A percentile compares a stretch with the other conserved stretches of the same genome.
phyloP scores from a whole-genome alignment of 2,888 invertebrate species.

The Pseudoips prasinana region DNA sequence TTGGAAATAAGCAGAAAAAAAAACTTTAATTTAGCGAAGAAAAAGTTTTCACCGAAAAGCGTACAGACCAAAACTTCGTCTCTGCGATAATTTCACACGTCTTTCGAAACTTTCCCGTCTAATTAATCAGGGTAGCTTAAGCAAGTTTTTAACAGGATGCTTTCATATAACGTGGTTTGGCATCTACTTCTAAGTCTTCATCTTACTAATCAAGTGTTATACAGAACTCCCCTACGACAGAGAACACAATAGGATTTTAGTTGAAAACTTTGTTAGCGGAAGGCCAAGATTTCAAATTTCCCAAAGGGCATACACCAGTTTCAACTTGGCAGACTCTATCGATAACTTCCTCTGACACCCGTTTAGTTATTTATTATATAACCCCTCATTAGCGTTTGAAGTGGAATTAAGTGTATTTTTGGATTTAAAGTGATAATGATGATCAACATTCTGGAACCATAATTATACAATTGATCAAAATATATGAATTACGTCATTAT shows the following conservation, averaged over 20 bases:
- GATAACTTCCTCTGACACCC: constrained; percentile 68
- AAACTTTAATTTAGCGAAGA: neutral
- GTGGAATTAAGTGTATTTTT: too few species aligned
- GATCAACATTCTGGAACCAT: too few species aligned
- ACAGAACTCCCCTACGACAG: constrained; percentile 46
- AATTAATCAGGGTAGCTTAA: constrained; percentile 17
- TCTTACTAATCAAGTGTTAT: constrained; percentile 63
- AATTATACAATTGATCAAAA: too few species aligned
- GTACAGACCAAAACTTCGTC: constrained; percentile 6
- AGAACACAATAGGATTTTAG: constrained; percentile 76
- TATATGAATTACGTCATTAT: too few species aligned
- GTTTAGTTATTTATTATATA: constrained; percentile 57
- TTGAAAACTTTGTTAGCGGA: constrained; percentile 78
- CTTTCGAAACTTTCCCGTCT: constrained; percentile 11
- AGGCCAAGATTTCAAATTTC: constrained; percentile 79
- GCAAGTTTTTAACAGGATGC: constrained; percentile 15
- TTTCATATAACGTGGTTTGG: constrained; percentile 27
- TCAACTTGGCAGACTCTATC: constrained; percentile 73
- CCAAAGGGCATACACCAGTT: constrained; percentile 72
- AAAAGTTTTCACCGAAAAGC: constrained; percentile 8
- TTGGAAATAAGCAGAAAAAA: neutral
- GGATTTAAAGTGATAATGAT: too few species aligned
- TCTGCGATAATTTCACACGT: constrained; percentile 7
- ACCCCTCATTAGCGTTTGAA: too few species aligned
- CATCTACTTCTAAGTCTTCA: constrained; percentile 40